Evolutionary conservation across 2,888 invertebrate genomes (phyloP), one percentile per base, ranked within the genome.

Genomic region (Liposcelis brunnea): DNA sequence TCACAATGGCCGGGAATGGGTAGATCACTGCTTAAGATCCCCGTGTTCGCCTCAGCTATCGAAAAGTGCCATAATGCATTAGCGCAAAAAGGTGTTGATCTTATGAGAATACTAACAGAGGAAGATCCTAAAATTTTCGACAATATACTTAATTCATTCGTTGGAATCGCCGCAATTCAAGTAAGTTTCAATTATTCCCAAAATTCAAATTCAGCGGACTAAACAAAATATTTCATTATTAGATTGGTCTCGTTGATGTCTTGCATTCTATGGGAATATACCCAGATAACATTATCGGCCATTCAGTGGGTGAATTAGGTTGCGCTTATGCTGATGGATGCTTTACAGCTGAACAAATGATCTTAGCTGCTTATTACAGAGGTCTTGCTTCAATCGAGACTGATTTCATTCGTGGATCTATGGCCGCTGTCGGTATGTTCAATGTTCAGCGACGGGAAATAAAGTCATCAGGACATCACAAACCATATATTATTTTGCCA

Each of bases 301-400:
- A 94, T 63, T 93, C 93, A 7, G 85, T 90, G 0, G 95, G 95
- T 16, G 95, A 95, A 61, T 67, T 95, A 5, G 91, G 87, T 1
- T 94, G 95, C 61, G 91, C 86, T 0, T 95, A 95, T 64, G 91
- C 90, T 2, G 95, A 95, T 61, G 89, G 86, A 1, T 83, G 86
- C 52, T 73, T 94, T 53, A 85, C 87, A 0, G 75, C 80, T 0
- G 84, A 89, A 56, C 81, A 93, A 65, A 82, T 85, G 69, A 77
- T 93, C 48, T 62, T 87, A 7, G 72, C 80, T 0, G 81, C 91
- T 0, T 90, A 89, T 62, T 82, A 80, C 60, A 70, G 90, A 55
- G 89, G 87, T 1, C 67, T 74, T 49, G 80, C 82, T 1, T 80
- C 81, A 19, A 59, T 79, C 11, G 80, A 84, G 52, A 73, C 77